Evolutionary conservation across 2,113 vertebrate genomes (phyloP).

Genomic region (Sceloporus undulatus): DNA sequence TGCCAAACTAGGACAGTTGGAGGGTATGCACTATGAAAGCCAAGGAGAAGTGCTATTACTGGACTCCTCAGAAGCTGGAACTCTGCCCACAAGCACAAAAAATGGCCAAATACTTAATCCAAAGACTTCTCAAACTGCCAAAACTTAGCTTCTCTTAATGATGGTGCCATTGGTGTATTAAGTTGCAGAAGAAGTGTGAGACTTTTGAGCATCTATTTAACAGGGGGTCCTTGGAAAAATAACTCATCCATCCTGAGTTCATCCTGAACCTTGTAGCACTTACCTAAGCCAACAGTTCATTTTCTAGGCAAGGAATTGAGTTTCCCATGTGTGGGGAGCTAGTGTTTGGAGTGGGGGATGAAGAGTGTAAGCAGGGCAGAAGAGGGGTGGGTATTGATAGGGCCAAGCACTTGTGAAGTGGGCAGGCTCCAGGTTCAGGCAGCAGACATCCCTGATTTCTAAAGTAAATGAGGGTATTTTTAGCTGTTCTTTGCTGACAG

Average conservation of each 20-base stretch:
- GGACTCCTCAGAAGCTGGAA: too few species aligned
- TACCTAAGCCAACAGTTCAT: conserved; percentile 3
- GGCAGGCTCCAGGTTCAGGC: background rate
- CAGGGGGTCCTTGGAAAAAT: conserved; percentile 45
- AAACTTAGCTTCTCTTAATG: background rate
- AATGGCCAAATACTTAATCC: background rate
- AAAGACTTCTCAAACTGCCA: background rate
- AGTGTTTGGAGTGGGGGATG: background rate
- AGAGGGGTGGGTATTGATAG: background rate
- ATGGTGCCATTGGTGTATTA: background rate
- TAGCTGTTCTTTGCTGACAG: background rate
- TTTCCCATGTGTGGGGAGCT: background rate
- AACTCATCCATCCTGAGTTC: conserved; percentile 60
- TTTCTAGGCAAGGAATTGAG: conserved; percentile 34
- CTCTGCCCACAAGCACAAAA: background rate
- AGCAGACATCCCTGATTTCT: conserved; percentile 23
- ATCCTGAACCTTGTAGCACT: conserved; percentile 37
- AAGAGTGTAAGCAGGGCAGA: conserved; percentile 15
- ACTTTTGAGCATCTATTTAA: conserved; percentile 27
- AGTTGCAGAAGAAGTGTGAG: background rate
- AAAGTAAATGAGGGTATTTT: accelerated
- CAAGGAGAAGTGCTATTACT: too few species aligned
- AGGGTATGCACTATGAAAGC: too few species aligned
- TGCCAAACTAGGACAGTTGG: too few species aligned
- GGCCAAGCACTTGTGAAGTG: background rate